Conservation (phyloP, 1,140 invertebrate species). For the Pinna nobilis region DNA sequence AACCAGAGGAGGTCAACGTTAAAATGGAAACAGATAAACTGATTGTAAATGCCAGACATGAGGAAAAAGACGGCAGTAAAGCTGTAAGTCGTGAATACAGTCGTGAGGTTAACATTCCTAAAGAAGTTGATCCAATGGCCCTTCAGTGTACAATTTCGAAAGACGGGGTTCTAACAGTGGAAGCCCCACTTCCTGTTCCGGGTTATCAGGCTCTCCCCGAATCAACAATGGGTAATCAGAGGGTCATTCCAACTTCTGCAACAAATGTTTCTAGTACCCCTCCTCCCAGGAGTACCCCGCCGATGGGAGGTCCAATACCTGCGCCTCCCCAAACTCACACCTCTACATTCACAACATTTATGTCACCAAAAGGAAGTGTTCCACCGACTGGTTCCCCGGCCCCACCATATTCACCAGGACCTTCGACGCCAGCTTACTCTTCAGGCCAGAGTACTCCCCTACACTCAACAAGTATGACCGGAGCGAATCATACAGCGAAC, state of each 20-base stretch:
- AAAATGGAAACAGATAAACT: constrained; percentile 68
- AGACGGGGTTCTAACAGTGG: constrained; percentile 69
- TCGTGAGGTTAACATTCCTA: constrained; percentile 67
- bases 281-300: constrained; percentile 37
- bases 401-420: constrained; percentile 16
- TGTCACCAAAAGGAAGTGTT: constrained; percentile 37
- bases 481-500: constrained; percentile 11
- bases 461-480: constrained; percentile 11
- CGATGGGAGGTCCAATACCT: constrained; percentile 23
- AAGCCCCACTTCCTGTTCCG: constrained; percentile 65
- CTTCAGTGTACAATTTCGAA: constrained; percentile 67
- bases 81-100: constrained; percentile 69
- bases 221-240: constrained; percentile 29
- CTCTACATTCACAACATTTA: constrained; percentile 53
- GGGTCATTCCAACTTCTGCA: constrained; percentile 34
- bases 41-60: constrained; percentile 63
- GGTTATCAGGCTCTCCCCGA: constrained; percentile 56
- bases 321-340: constrained; percentile 41
- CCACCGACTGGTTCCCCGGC: constrained; percentile 1
- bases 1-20: constrained; percentile 69
- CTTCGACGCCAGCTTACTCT: neutral
- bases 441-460: neutral
- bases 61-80: constrained; percentile 58
- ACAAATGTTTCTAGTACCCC: constrained; percentile 34
- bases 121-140: constrained; percentile 66